A percentile compares a stretch with the other conserved stretches of the same genome.
These are phyloP conservation scores for Tetranychus piercei DNA, from an alignment of 2,888 invertebrate species.

Conservation along the genomic window DNA sequence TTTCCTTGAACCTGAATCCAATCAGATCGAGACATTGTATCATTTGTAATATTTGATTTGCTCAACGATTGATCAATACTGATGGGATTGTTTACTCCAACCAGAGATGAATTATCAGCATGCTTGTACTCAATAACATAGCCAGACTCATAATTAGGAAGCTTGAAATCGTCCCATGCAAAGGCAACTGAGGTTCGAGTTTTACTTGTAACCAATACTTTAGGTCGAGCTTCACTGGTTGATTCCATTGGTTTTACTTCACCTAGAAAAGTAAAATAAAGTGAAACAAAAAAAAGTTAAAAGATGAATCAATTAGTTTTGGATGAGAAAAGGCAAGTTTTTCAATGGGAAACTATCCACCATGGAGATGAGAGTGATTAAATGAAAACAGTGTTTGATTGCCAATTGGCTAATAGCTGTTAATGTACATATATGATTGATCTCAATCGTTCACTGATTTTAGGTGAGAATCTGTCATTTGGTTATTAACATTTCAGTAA, in stretches of 20 bases:
- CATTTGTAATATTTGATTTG: constrained; percentile 3
- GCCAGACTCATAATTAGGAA: constrained; percentile 28
- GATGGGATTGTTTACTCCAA: background rate
- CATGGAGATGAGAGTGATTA: background rate
- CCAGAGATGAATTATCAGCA: constrained; percentile 16
- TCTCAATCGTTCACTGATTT: background rate
- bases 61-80: background rate
- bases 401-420: background rate
- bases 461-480: background rate
- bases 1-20: constrained; percentile 25
- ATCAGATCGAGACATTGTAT: background rate
- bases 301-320: background rate
- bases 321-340: background rate
- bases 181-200: constrained; percentile 29
- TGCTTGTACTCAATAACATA: constrained; percentile 29
- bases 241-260: background rate
- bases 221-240: constrained; percentile 24
- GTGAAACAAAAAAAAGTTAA: constrained; percentile 7
- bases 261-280: background rate
- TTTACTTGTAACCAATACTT: constrained; percentile 29
- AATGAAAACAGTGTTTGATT: background rate
- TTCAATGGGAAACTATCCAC: background rate
- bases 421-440: background rate
- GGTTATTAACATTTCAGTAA: background rate
- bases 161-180: constrained; percentile 31